Base-by-base conservation (phyloP, 2,113 vertebrate species). In the Albula goreensis region DNA sequence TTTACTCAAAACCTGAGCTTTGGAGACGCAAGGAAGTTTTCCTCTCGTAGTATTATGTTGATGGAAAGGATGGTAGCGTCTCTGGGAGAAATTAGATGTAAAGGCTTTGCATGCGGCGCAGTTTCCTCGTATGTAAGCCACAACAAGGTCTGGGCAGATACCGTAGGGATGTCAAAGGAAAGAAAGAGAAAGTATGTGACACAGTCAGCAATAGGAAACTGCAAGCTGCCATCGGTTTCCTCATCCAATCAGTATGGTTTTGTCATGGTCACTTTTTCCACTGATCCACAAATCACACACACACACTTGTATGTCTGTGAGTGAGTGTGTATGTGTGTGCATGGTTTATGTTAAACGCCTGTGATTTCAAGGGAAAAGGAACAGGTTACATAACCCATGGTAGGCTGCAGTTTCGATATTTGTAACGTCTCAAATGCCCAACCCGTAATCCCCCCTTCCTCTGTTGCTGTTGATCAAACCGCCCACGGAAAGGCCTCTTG, bases 11-110 rank as follows among this genome's bases (percentile, higher is more conserved):
- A 86, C 53, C 81, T 11, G 88, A 89, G 87, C 87, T 89, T 89
- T 78, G 86, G 89, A 91, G 93, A 94, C 92, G 94, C 85, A 89
- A 88, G 90, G 90, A 91, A 91, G 93, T 94, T 95, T 94, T 93
- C 93, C 93, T 94, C 86, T 84, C 81, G 86, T 89, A 84, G 83
- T 90, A 90, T 93, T 90, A 89, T 85, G 82, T 83, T 81, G 84
- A 66, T 92, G 87, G 87, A 74, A 83, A 63, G 89, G 89, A 92
- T 92, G 87, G 93, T n/a, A 92, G 86, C 84, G 91, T 86, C 92
- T 93, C 92, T 86, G 56, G 82, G 87, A 93, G 92, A 94, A 93
- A 94, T 94, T 88, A 93, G 87, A 94, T 92, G 89, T 89, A 91
- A 92, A 93, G 89, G 78, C 74, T 87, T 93, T 89, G 93, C 91